Conservation (phyloP, 1,140 invertebrate species). For the Leptopilina clavipes region DNA sequence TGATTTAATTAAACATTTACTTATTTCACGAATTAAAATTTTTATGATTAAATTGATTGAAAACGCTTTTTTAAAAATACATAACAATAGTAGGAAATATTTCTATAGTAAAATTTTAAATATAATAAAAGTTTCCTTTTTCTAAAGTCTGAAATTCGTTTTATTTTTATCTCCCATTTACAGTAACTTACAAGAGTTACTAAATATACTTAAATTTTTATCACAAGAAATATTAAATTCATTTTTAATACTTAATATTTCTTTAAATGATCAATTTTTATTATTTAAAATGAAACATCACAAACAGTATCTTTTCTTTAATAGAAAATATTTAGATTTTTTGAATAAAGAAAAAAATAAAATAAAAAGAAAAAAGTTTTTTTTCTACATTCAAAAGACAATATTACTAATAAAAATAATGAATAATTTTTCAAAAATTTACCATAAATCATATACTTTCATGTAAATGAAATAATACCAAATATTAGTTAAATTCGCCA, state of each 20-base stretch:
- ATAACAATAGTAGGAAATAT: background rate
- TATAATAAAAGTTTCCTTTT: background rate
- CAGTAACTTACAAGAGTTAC: slow-evolving; percentile 2
- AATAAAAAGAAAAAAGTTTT: background rate
- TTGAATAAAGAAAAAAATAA: too few species aligned
- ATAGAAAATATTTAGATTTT: background rate
- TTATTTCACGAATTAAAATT: too few species aligned
- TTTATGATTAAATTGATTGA: too few species aligned
- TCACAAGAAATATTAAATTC: background rate
- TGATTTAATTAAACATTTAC: background rate
- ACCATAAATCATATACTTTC: too few species aligned
- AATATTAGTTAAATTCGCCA: too few species aligned
- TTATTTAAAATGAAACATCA: background rate
- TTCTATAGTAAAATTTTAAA: background rate
- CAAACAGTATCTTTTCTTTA: background rate
- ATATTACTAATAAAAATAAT: background rate
- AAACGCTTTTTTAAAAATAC: too few species aligned
- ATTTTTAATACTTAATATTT: too few species aligned
- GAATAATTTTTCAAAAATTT: background rate
- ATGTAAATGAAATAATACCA: background rate
- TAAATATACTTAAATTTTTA: background rate
- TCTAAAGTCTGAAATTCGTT: background rate
- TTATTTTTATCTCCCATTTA: background rate
- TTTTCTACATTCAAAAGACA: background rate
- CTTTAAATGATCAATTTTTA: background rate